Base-by-base conservation (phyloP, 1,140 invertebrate species). In the Kradibia gibbosae region DNA sequence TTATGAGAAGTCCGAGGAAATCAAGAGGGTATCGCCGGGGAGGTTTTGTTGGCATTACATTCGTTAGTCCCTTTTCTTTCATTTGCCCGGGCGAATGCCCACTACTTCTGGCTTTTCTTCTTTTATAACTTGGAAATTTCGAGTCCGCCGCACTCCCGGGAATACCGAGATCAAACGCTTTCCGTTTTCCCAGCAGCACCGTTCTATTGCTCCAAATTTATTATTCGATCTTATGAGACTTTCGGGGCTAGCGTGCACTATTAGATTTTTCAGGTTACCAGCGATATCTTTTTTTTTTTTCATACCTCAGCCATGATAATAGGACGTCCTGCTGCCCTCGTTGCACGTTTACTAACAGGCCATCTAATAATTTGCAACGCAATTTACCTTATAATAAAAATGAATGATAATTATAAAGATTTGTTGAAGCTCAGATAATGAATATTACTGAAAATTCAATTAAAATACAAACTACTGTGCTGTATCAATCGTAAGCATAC, bases 21-120 rank as follows among this genome's bases (percentile, higher is more conserved):
- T 67, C 67, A 62, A 77, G 77, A 67, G 48, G 28, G 57, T 65
- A 22, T 31, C 73, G 73, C 20, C 8, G 15, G 73, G 45, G 31
- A 34, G 17, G 34, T 83, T 73, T 80, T 80, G 62, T 73, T 83
- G 85, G 83, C 83, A 85, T 85, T 86, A 85, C 82, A 78, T 85
- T 86, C 79, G 82, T 86, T 85, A 86, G 85, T 85, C 83, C 78
- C 82, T 82, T 85, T 85, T 81, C 80, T 74, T 82, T 78, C 72
- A 55, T 67, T 74, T 55, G 75, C 3, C 3, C 50, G 48, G 25
- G 50, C 36, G 55, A 34, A 50, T 62, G 60, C 77, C 70, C 53
- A 80, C 67, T 76, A 76, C 79, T 60, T 73, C 62, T 74, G 72
- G 75, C 73, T 83, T 73, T 83, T 83, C 50, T 80, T 39, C 34